phyloP scores from a whole-genome alignment of 2,113 vertebrate species.

The Tupaia tana region DNA sequence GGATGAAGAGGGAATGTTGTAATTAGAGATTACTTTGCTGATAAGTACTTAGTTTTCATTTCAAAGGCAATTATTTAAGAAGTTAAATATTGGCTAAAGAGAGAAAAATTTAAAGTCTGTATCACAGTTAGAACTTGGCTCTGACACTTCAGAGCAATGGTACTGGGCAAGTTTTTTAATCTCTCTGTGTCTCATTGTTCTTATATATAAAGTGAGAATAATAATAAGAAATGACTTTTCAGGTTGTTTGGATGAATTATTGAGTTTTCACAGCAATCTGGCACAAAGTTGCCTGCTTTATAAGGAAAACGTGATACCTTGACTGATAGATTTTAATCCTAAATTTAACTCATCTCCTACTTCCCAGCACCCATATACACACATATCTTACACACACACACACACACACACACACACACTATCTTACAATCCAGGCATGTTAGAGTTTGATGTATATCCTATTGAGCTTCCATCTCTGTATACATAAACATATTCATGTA shows the following conservation, averaged over 20 bases:
- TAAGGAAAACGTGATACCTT: not conserved
- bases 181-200: not conserved
- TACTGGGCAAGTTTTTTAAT: not conserved
- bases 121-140: not conserved
- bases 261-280: not conserved
- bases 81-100: not conserved
- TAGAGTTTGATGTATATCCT: not conserved
- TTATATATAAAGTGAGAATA: not conserved
- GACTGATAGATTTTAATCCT: not conserved
- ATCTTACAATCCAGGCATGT: not conserved
- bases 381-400: not conserved
- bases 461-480: not conserved
- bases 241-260: not conserved
- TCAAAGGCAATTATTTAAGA: not conserved
- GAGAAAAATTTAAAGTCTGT: not conserved
- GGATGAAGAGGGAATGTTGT: not conserved
- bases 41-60: not conserved
- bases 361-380: not conserved
- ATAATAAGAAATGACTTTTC: not conserved
- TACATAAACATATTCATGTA: not conserved
- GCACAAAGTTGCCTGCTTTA: not conserved
- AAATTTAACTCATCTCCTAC: not conserved
- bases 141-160: not conserved
- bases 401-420: not conserved
- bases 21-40: not conserved